Base-by-base conservation (phyloP, 2,797 vertebrate genomes). In the Poeciliopsis presidionis region DNA sequence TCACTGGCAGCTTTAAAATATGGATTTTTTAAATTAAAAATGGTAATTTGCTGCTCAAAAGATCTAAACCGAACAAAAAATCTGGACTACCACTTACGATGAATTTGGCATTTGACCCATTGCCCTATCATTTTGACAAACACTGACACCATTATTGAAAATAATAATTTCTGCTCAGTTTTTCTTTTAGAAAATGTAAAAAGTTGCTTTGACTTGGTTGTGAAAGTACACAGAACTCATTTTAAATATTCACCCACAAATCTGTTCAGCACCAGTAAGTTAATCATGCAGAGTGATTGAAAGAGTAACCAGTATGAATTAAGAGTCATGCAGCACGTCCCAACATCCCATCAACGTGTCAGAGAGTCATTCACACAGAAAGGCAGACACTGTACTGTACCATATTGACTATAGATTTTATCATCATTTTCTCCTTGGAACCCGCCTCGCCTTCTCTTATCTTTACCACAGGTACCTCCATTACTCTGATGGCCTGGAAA, bases 381-480 rank as follows among this genome's bases (percentile, higher is more conserved):
- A 86, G 43, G 96, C 95, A 92, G 80, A 85, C 77, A 78, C 78
- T 82, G 80, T 91, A 94, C 93, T 86, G 90, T 99, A 99, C 97
- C 98, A 99, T 97, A 95, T 96, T 97, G 92, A 98, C 95, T 96
- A 99, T 95, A 96, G 97, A 97, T 98, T 98, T 99, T 91, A 98
- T 97, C 95, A 98, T 96, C 94, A 97, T 95, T 94, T 97, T 98
- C 92, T 99, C 97, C 91, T 98, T 91, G 1, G 89, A 95, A 90
- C 96, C 97, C 80, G 95, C 94, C 90, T 96, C 96, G 93, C 95
- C 96, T 96, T 97, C 95, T 94, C 96, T 98, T 96, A 98, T 97
- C 97, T 98, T 99, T 97, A 99, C 96, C 95, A 99, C 96, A 30
- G 97, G 97, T 87, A 99, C 97, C 95, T 99, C 98, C 97, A 99